Evolutionary conservation across 1,140 invertebrate species (phyloP).

Genomic region (Ostrea edulis): DNA sequence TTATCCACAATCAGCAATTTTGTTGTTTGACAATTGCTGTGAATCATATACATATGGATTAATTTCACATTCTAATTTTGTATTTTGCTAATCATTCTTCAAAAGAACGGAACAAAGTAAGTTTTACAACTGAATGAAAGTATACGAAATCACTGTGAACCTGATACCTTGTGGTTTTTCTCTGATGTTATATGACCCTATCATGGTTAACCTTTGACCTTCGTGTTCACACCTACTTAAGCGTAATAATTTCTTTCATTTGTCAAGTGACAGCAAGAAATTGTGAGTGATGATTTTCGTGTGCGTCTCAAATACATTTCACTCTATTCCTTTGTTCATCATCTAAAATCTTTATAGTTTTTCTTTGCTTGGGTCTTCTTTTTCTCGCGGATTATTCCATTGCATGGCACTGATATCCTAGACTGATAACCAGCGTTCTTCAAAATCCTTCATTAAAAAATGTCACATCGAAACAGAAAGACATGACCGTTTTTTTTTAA

Average conservation of each 20-base stretch:
- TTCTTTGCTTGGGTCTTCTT: not conserved
- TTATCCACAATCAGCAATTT: no score
- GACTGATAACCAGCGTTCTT: not conserved
- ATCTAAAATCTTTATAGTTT: not conserved
- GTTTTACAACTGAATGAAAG: constrained; percentile 1
- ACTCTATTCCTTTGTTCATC: constrained; percentile 3
- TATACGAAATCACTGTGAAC: not conserved
- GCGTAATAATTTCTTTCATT: constrained; percentile 16
- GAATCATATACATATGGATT: not conserved
- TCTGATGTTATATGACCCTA: constrained; percentile 1
- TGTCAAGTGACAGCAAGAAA: not conserved
- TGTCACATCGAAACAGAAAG: not conserved
- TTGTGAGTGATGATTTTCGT: constrained; percentile 14
- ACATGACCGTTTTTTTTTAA: not conserved
- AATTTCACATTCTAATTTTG: not conserved
- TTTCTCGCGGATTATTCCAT: constrained; percentile 1
- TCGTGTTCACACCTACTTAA: constrained; percentile 21
- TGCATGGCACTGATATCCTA: not conserved
- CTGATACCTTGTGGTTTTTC: constrained; percentile 1
- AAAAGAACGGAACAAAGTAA: not conserved
- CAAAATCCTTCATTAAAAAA: not conserved
- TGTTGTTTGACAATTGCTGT: not conserved
- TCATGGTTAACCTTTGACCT: not conserved
- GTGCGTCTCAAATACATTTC: constrained; percentile 7
- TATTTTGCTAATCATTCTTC: not conserved